Percentiles rank a stretch among this genome's conserved stretches.
phyloP scores from a whole-genome alignment of 2,113 vertebrate species.

The Alouatta palliata region DNA sequence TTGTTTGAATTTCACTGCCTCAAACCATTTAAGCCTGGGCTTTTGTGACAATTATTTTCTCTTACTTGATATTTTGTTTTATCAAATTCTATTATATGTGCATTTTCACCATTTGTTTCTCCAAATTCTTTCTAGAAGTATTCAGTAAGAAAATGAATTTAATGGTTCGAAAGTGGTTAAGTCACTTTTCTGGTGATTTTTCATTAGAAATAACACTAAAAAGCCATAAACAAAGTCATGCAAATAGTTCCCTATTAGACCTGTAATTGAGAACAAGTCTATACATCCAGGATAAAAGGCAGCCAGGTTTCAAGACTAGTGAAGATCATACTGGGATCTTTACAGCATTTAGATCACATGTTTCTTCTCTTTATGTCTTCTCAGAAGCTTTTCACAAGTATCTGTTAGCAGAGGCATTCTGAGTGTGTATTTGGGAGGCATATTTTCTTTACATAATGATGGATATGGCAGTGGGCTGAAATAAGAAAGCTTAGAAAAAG shows the following conservation, averaged over 20 bases:
- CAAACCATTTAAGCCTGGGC: not conserved
- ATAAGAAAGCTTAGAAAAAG: conserved; percentile 24
- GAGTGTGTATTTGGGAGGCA: conserved; percentile 71
- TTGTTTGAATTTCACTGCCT: not conserved
- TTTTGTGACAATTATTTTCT: not conserved
- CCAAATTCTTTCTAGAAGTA: not conserved
- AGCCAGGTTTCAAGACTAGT: not conserved
- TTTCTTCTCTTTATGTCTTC: conserved; percentile 63
- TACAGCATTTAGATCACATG: conserved; percentile 41
- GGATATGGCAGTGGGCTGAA: conserved; percentile 30
- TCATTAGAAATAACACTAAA: not conserved
- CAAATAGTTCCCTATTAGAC: not conserved
- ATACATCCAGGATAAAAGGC: not conserved
- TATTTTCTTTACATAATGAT: conserved; percentile 45
- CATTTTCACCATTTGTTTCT: not conserved
- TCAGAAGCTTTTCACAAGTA: conserved; percentile 69
- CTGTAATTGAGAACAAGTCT: not conserved
- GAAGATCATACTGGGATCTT: conserved; percentile 25
- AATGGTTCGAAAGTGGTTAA: not conserved
- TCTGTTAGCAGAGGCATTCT: conserved; percentile 64
- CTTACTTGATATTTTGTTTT: not conserved
- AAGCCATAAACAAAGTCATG: not conserved
- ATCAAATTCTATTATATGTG: not conserved
- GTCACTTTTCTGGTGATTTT: conserved; percentile 56
- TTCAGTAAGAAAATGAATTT: not conserved